Evolutionary conservation across 2,113 vertebrate species (phyloP).

Genomic region (Calyptommatus sinebrachiatus): DNA sequence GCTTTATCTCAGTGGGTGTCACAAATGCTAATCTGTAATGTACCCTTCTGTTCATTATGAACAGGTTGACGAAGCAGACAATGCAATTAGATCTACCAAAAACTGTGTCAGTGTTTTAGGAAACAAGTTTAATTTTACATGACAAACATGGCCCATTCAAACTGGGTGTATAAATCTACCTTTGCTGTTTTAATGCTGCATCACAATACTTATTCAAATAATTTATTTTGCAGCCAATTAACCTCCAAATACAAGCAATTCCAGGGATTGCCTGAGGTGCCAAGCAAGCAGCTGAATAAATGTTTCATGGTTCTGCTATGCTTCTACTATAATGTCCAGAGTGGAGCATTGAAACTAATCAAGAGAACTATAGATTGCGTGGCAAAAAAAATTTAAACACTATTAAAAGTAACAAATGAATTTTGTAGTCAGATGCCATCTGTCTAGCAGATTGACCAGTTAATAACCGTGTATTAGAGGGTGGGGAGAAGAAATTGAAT

Average conservation of each 20-base stretch:
- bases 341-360: slow-evolving; percentile 7
- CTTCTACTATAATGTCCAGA: background rate
- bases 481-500: slow-evolving; percentile 58
- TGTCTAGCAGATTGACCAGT: slow-evolving; percentile 50
- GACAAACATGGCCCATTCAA: background rate
- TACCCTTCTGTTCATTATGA: background rate
- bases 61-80: background rate
- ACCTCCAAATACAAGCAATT: slow-evolving; percentile 2
- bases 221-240: slow-evolving; percentile 24
- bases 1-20: background rate
- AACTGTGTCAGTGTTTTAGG: background rate
- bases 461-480: slow-evolving; percentile 39
- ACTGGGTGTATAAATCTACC: background rate
- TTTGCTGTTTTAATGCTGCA: background rate
- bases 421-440: slow-evolving; percentile 41
- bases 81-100: background rate
- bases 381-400: slow-evolving; percentile 18
- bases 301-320: background rate
- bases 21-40: background rate
- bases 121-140: background rate
- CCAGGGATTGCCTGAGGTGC: background rate
- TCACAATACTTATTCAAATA: slow-evolving; percentile 15
- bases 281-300: background rate
- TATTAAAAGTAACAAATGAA: slow-evolving; percentile 38
- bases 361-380: background rate